Conservation (phyloP, 1,140 invertebrate genomes). For the Cecropterus lyciades region DNA sequence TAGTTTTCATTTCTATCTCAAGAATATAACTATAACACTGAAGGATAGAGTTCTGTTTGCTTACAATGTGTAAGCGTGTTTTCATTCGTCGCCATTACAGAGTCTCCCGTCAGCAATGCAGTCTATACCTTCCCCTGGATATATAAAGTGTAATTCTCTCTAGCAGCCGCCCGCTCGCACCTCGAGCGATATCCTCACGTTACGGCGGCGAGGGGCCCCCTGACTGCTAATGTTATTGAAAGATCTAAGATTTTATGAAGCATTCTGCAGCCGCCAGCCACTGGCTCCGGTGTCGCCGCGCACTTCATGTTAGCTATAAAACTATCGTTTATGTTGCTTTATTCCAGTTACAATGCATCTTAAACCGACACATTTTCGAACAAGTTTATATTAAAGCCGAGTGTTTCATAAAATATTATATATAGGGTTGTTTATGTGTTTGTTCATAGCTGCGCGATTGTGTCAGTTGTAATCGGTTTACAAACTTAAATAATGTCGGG, state of each 20-base stretch:
- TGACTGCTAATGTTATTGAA: conserved; percentile 22
- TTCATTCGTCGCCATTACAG: no score
- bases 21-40: no score
- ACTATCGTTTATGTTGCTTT: not conserved
- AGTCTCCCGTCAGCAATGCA: no score
- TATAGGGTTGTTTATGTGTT: no score
- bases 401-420: no score
- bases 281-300: conserved; percentile 5
- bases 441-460: no score
- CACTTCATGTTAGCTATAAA: conserved; percentile 8
- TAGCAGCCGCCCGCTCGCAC: no score
- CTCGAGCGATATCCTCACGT: conserved; percentile 5
- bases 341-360: not conserved
- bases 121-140: not conserved
- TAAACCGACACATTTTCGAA: not conserved
- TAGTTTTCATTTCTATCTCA: no score
- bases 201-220: conserved; percentile 1
- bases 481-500: no score
- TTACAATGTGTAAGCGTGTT: no score
- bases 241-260: conserved; percentile 28
- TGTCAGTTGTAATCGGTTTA: no score
- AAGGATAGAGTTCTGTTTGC: no score
- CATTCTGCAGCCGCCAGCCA: conserved; percentile 11
- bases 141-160: conserved; percentile 17
- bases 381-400: not conserved